Conservation (phyloP, 2,888 invertebrate genomes). For the Chloroclysta siterata region DNA sequence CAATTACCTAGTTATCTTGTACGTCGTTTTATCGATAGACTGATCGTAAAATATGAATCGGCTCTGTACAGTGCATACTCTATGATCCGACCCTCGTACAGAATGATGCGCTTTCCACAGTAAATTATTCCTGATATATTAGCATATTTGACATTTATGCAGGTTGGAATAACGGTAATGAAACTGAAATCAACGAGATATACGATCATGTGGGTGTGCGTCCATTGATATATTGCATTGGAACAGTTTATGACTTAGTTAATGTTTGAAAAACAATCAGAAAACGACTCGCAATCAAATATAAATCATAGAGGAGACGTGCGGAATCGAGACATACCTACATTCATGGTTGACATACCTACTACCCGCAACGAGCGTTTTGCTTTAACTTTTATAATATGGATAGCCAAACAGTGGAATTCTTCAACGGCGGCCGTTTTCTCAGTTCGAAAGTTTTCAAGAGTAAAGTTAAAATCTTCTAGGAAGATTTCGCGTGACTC, state of each 20-base stretch:
- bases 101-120: conserved; percentile 22
- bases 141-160: conserved; percentile 34
- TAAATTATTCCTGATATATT: conserved; percentile 35
- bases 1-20: too few relatives aligned
- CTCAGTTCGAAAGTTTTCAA: too few relatives aligned
- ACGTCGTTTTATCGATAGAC: neutral
- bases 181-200: conserved; percentile 28
- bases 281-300: neutral
- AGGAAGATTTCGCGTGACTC: too few relatives aligned
- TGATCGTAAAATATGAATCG: neutral
- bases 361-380: too few relatives aligned
- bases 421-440: too few relatives aligned
- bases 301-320: neutral
- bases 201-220: conserved; percentile 32
- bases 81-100: conserved; percentile 1
- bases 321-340: too few relatives aligned
- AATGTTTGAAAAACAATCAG: conserved; percentile 8
- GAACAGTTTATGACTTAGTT: conserved; percentile 12
- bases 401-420: neutral
- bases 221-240: conserved; percentile 17
- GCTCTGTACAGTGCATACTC: neutral
- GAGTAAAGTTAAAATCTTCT: too few relatives aligned
- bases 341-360: too few relatives aligned
- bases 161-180: conserved; percentile 30
- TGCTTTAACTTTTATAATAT: too few relatives aligned